These are phyloP conservation scores for Amphipoea oculea DNA, from an alignment of 2,888 invertebrate genomes.

Conservation along the genomic window DNA sequence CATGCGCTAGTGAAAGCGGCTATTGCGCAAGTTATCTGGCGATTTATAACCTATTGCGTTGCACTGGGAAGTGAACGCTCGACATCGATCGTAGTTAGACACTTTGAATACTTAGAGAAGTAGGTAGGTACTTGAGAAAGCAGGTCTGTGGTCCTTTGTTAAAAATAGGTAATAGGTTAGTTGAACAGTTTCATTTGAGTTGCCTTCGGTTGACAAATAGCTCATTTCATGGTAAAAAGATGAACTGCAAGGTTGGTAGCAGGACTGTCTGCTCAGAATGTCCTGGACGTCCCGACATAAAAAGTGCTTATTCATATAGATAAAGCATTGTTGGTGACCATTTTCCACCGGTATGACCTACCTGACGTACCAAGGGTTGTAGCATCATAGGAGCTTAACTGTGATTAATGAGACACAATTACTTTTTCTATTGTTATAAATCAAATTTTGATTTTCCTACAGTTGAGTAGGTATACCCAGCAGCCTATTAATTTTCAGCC, in stretches of 20 bases:
- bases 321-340: no score
- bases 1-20: conserved; percentile 55
- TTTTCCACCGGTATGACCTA: no score
- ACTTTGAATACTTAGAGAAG: conserved; percentile 4
- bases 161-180: background rate
- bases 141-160: background rate
- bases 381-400: no score
- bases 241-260: background rate
- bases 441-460: no score
- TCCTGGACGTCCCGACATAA: no score
- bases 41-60: conserved; percentile 58
- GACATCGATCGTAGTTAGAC: conserved; percentile 38
- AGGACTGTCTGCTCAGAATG: background rate
- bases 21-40: conserved; percentile 58
- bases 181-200: background rate
- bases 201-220: background rate
- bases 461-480: no score
- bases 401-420: no score
- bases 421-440: no score
- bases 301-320: no score
- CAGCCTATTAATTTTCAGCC: no score
- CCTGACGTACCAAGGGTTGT: background rate
- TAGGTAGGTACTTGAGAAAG: background rate
- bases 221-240: background rate
- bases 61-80: conserved; percentile 45